Evolutionary conservation across 2,888 invertebrate species (phyloP).

Genomic region (Phalera bucephala): DNA sequence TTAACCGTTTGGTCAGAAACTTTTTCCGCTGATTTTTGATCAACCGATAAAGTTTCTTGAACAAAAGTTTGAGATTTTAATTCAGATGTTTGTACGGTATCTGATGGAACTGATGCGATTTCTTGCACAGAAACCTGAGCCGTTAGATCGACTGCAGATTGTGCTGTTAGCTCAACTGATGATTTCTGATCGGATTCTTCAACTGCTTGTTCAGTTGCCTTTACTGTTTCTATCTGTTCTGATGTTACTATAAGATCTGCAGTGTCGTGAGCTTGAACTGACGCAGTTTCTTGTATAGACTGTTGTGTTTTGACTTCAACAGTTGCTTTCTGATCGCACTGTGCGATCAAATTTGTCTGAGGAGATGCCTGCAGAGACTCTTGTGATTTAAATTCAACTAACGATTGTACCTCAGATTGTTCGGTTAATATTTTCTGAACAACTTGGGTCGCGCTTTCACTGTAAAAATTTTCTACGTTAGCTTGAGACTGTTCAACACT

Average conservation of each 20-base stretch:
- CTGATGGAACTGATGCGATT: slow-evolving; percentile 1
- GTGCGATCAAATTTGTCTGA: slow-evolving; percentile 3
- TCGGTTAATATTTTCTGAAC: slow-evolving; percentile 21
- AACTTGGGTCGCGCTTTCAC: slow-evolving; percentile 8
- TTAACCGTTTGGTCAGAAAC: slow-evolving; percentile 14
- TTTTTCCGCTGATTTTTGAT: slow-evolving; percentile 18
- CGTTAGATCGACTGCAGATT: slow-evolving; percentile 18
- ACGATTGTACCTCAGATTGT: slow-evolving; percentile 27
- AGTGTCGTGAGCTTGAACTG: background rate
- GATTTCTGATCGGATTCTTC: background rate
- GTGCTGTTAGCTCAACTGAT: slow-evolving; percentile 1
- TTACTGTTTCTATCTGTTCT: background rate
- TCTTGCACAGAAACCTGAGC: slow-evolving; percentile 13
- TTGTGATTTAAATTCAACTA: slow-evolving; percentile 19
- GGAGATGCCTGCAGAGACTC: slow-evolving; percentile 7
- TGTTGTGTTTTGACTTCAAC: slow-evolving; percentile 6
- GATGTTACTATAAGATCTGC: slow-evolving; percentile 1
- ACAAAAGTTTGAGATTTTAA: slow-evolving; percentile 18
- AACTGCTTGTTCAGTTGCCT: background rate
- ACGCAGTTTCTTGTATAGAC: slow-evolving; percentile 27
- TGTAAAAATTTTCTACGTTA: slow-evolving; percentile 13
- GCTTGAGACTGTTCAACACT: slow-evolving; percentile 20
- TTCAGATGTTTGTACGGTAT: slow-evolving; percentile 14
- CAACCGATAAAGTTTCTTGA: slow-evolving; percentile 16
- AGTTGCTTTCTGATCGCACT: slow-evolving; percentile 6